phyloP scores from a whole-genome alignment of 2,113 vertebrate genomes.

The Gadus macrocephalus region DNA sequence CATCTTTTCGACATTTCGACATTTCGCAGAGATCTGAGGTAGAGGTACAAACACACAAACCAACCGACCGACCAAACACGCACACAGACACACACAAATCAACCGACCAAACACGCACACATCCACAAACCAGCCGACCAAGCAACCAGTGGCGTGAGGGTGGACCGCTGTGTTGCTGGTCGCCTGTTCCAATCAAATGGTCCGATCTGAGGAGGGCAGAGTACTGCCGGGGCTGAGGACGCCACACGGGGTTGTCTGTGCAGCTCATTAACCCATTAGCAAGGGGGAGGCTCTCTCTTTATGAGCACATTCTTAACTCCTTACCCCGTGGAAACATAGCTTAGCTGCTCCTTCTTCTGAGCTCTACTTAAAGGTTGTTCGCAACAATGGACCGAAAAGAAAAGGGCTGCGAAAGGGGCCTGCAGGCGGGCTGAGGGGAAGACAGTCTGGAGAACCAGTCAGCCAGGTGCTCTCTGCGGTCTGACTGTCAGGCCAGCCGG shows the following conservation, averaged over 20 bases:
- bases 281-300: slow-evolving; percentile 33
- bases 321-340: slow-evolving; percentile 21
- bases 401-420: not conserved
- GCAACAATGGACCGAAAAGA: slow-evolving; percentile 8
- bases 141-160: no score
- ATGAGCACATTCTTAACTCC: slow-evolving; percentile 38
- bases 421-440: not conserved
- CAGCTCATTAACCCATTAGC: slow-evolving; percentile 38
- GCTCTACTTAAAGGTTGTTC: slow-evolving; percentile 14
- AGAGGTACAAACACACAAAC: no score
- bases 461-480: slow-evolving; percentile 12
- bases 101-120: no score
- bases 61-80: no score
- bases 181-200: no score
- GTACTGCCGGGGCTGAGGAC: no score
- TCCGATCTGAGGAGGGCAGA: no score
- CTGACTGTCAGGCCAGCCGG: not conserved
- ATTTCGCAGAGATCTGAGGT: no score
- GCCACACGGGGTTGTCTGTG: not conserved
- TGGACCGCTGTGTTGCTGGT: no score
- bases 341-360: slow-evolving; percentile 28
- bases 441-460: slow-evolving; percentile 43
- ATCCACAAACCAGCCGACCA: no score
- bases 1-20: no score
- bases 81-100: not conserved